Percentiles rank a stretch among this genome's conserved stretches.
phyloP scores from a whole-genome alignment of 2,797 vertebrate species.

The Trematomus bernacchii region DNA sequence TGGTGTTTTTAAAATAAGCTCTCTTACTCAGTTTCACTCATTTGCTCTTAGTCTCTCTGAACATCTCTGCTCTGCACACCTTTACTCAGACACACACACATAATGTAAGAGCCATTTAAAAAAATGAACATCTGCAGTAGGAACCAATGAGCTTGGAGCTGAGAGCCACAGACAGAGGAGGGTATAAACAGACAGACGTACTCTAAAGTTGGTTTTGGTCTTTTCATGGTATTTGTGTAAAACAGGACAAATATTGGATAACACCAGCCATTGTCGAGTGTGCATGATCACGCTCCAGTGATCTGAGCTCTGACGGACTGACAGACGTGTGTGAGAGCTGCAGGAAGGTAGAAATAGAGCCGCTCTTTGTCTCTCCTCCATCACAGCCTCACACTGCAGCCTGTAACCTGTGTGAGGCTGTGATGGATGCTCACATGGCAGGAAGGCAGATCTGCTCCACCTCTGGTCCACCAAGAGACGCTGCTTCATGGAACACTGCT shows the following conservation, averaged over 20 bases:
- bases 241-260: background rate
- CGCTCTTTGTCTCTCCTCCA: conserved; percentile 19
- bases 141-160: too few species aligned
- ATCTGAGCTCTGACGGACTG: conserved; percentile 32
- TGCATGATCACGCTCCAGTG: conserved; percentile 17
- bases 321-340: conserved; percentile 26
- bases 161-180: too few species aligned
- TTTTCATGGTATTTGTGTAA: background rate
- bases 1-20: too few species aligned
- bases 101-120: too few species aligned
- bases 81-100: too few species aligned
- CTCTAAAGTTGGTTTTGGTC: background rate
- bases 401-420: conserved; percentile 43
- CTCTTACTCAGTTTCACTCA: too few species aligned
- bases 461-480: conserved; percentile 48
- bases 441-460: conserved; percentile 53
- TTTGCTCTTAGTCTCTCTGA: too few species aligned
- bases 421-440: conserved; percentile 65
- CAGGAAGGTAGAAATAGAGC: conserved; percentile 44
- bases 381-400: conserved; percentile 38
- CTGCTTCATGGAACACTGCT: conserved; percentile 61
- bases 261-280: background rate
- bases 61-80: too few species aligned
- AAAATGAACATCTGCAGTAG: too few species aligned
- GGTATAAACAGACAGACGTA: background rate